Evolutionary conservation across 2,888 invertebrate species (phyloP).

Genomic region (Caenorhabditis doughertyi): DNA sequence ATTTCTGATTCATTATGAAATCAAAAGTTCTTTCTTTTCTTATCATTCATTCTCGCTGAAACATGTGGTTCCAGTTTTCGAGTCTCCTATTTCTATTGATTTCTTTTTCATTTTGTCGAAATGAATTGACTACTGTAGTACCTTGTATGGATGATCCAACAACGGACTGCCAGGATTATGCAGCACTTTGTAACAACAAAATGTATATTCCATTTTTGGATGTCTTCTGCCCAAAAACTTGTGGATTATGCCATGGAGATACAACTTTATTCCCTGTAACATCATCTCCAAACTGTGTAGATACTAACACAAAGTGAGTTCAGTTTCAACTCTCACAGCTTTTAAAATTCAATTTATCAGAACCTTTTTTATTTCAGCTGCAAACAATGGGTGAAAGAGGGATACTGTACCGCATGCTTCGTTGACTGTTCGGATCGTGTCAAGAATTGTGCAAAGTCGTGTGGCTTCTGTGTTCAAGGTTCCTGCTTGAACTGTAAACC

Average conservation of each 20-base stretch:
- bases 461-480: conserved; percentile 6
- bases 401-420: conserved; percentile 26
- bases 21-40: background rate
- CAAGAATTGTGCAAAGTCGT: conserved; percentile 24
- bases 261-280: background rate
- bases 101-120: background rate
- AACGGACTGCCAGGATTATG: conserved; percentile 18
- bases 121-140: background rate
- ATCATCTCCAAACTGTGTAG: conserved; percentile 9
- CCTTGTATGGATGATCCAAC: conserved; percentile 22
- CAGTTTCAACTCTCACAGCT: background rate
- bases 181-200: conserved; percentile 9
- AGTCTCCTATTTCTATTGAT: background rate
- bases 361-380: conserved; percentile 10
- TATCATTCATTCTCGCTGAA: background rate
- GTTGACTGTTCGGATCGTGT: conserved; percentile 21
- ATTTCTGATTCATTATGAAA: background rate
- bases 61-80: background rate
- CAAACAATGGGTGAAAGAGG: conserved; percentile 23
- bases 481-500: conserved; percentile 17
- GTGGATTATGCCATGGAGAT: conserved; percentile 7
- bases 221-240: conserved; percentile 28
- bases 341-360: background rate
- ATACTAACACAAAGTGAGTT: conserved; percentile 22
- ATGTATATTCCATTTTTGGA: conserved; percentile 13